phyloP scores from a whole-genome alignment of 2,113 vertebrate genomes.

The Vanacampus margaritifer region DNA sequence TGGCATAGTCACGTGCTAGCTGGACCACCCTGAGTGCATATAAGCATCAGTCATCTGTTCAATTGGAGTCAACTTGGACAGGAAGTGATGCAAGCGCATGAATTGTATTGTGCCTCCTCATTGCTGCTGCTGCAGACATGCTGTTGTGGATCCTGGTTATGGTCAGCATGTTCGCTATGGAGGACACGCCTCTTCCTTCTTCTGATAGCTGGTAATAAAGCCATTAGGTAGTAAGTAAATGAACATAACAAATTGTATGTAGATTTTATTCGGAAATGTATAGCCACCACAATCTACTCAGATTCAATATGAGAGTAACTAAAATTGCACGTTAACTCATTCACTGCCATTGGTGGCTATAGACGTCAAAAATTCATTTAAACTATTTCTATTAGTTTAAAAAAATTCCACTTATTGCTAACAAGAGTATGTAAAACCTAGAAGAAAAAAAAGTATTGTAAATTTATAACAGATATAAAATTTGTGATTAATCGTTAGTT shows the following conservation, averaged over 20 bases:
- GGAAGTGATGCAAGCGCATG: not conserved
- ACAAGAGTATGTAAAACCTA: too few species aligned
- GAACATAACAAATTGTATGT: not conserved
- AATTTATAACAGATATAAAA: too few species aligned
- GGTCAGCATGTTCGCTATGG: conserved; percentile 82
- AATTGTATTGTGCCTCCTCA: conserved; percentile 77
- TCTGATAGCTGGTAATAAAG: conserved; percentile 73
- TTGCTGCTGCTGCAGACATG: conserved; percentile 68
- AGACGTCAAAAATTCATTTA: too few species aligned
- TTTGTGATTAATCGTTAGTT: too few species aligned
- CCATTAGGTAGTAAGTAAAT: not conserved
- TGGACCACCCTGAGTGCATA: conserved; percentile 70
- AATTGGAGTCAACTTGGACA: not conserved
- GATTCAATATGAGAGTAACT: too few species aligned
- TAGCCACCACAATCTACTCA: too few species aligned
- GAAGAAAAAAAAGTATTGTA: too few species aligned
- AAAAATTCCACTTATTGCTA: too few species aligned
- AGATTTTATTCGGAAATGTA: not conserved
- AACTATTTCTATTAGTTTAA: too few species aligned
- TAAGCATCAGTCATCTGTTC: conserved; percentile 14
- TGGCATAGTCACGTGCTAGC: conserved; percentile 78
- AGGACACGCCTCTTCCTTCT: conserved; percentile 80
- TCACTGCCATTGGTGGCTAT: too few species aligned
- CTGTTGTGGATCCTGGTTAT: conserved; percentile 83
- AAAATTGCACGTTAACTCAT: too few species aligned